Percentiles rank a stretch among this genome's conserved stretches.
These are phyloP conservation scores for Pantala flavescens DNA, from an alignment of 1,140 invertebrate species.

Conservation along the genomic window DNA sequence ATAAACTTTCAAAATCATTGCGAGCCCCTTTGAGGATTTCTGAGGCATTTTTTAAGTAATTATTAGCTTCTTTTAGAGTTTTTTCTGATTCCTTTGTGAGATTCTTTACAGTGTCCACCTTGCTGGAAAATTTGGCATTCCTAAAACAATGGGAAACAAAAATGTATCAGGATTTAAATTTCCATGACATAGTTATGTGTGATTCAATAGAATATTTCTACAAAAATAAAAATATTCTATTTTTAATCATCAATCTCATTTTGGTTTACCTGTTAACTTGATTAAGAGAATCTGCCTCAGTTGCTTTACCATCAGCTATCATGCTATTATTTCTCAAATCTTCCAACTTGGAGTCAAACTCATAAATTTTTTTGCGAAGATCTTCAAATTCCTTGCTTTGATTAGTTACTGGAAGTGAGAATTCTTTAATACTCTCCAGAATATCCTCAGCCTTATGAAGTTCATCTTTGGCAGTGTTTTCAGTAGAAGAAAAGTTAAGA, in stretches of 20 bases:
- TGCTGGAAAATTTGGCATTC: conserved; percentile 27
- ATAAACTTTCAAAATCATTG: conserved; percentile 26
- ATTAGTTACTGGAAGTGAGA: conserved; percentile 53
- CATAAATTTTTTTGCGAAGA: conserved; percentile 45
- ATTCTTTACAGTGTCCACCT: conserved; percentile 33
- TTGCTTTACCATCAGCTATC: conserved; percentile 46
- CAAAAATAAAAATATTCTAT: not conserved
- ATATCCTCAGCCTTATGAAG: conserved; percentile 50
- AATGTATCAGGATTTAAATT: not conserved
- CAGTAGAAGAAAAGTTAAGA: conserved; percentile 39
- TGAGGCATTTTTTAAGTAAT: conserved; percentile 28
- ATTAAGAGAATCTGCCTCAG: conserved; percentile 51
- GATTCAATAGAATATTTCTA: not conserved
- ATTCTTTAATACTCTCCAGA: conserved; percentile 52
- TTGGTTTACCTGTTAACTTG: conserved; percentile 33
- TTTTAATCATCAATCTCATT: not conserved
- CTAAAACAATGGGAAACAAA: conserved; percentile 11
- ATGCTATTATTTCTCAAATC: conserved; percentile 60
- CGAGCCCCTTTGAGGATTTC: conserved; percentile 33
- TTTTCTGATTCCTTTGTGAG: conserved; percentile 26
- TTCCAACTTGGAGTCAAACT: conserved; percentile 54
- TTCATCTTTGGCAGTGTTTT: conserved; percentile 43
- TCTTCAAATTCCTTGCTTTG: conserved; percentile 42
- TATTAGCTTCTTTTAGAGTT: conserved; percentile 21
- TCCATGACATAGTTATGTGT: no score